A percentile compares a stretch with the other conserved stretches of the same genome.
phyloP scores from a whole-genome alignment of 2,797 vertebrate species.

The Oryzias sinensis region DNA sequence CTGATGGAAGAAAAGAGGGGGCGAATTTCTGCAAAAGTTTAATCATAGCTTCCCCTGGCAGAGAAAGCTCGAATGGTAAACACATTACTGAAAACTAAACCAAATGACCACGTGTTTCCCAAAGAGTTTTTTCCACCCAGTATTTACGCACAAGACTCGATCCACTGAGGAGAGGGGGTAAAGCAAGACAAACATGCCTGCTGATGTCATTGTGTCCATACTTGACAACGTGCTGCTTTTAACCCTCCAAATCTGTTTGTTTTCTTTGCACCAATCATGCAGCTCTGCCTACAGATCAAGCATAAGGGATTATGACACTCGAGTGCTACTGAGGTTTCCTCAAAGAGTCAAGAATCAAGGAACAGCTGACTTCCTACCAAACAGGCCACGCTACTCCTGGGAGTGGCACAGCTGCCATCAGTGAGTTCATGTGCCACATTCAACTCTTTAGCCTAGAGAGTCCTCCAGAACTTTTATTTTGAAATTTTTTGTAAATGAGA shows the following conservation, averaged over 20 bases:
- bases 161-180: conserved; percentile 24
- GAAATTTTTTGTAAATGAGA: too few relatives aligned
- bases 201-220: conserved; percentile 31
- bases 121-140: conserved; percentile 59
- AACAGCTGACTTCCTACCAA: conserved; percentile 94
- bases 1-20: conserved; percentile 34
- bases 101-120: conserved; percentile 53
- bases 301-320: conserved; percentile 91
- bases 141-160: conserved; percentile 42
- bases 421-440: conserved; percentile 79
- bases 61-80: conserved; percentile 72
- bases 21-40: conserved; percentile 53
- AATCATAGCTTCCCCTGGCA: conserved; percentile 59
- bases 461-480: not conserved
- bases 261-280: conserved; percentile 29
- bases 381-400: conserved; percentile 94
- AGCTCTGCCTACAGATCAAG: conserved; percentile 87
- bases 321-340: conserved; percentile 94
- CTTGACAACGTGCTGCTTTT: not conserved
- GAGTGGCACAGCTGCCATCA: conserved; percentile 99
- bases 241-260: not conserved
- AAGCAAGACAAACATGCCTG: conserved; percentile 36
- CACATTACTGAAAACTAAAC: conserved; percentile 67
- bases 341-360: conserved; percentile 98
- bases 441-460: conserved; percentile 20